Conservation (phyloP, 2,113 vertebrate genomes). For the Pandion haliaetus region DNA sequence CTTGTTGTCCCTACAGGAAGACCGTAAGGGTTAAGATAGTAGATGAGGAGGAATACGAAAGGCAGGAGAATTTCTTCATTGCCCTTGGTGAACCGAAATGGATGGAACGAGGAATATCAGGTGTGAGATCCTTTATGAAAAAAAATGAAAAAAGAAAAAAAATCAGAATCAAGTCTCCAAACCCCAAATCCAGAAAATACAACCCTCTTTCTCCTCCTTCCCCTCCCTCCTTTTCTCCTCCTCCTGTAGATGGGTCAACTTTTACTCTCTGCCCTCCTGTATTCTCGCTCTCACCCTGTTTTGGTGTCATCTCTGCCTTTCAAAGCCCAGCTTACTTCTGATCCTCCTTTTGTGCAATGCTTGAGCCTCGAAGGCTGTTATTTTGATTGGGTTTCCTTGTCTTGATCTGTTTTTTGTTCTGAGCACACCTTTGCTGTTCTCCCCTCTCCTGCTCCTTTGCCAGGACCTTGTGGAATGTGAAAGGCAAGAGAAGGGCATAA, state of each 20-base stretch:
- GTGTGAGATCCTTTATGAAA: constrained; percentile 80
- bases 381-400: constrained; percentile 16
- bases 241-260: constrained; percentile 49
- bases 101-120: constrained; percentile 91
- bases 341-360: constrained; percentile 67
- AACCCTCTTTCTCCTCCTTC: constrained; percentile 25
- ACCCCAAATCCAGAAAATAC: constrained; percentile 38
- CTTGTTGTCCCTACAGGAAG: constrained; percentile 92
- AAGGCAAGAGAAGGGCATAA: constrained; percentile 23
- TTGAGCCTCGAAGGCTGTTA: constrained; percentile 20
- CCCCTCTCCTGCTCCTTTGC: background rate
- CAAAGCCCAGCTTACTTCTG: constrained; percentile 61
- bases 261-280: constrained; percentile 67
- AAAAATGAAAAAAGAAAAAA: constrained; percentile 25
- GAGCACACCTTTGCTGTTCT: constrained; percentile 18
- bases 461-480: constrained; percentile 37
- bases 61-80: constrained; percentile 99
- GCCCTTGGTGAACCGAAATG: constrained; percentile 95
- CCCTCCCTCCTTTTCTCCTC: constrained; percentile 57
- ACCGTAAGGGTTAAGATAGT: constrained; percentile 97
- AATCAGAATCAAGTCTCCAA: constrained; percentile 22
- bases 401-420: background rate
- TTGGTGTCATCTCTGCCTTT: constrained; percentile 75
- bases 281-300: constrained; percentile 76
- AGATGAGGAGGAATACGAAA: constrained; percentile 99